These are phyloP conservation scores for Tyrannus savana DNA, from an alignment of 2,113 vertebrate species.

Conservation along the genomic window DNA sequence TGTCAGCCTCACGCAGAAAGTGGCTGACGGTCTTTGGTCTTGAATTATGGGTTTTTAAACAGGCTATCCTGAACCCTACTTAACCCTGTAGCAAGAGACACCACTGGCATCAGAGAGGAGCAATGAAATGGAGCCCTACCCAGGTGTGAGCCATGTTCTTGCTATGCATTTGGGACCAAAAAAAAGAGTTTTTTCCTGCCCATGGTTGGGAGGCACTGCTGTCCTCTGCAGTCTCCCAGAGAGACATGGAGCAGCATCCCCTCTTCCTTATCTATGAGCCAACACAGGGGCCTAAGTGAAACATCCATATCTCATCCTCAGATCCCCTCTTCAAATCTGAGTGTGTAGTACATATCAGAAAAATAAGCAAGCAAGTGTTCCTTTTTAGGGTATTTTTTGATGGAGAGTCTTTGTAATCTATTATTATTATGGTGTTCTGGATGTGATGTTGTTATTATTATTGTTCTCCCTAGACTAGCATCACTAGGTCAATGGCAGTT, in stretches of 20 bases:
- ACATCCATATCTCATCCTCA: neutral
- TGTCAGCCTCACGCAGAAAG: neutral
- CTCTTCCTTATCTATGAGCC: neutral
- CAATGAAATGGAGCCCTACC: neutral
- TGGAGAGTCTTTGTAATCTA: neutral
- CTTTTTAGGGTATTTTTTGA: neutral
- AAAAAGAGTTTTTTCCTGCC: neutral
- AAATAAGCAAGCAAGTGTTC: neutral
- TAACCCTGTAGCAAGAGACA: neutral
- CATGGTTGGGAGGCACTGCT: neutral
- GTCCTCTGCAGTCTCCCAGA: neutral
- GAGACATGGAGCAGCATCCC: neutral
- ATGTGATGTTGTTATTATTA: neutral
- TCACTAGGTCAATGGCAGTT: constrained; percentile 32
- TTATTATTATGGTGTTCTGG: neutral
- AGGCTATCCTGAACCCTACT: neutral
- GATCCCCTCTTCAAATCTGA: neutral
- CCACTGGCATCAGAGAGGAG: neutral
- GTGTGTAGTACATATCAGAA: neutral
- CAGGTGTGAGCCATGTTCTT: neutral
- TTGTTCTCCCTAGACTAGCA: neutral
- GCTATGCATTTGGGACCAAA: neutral
- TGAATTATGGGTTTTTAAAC: neutral
- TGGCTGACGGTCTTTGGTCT: neutral
- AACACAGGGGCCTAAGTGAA: neutral